phyloP scores from a whole-genome alignment of 2,797 vertebrate genomes.

The Sciaenops ocellatus region DNA sequence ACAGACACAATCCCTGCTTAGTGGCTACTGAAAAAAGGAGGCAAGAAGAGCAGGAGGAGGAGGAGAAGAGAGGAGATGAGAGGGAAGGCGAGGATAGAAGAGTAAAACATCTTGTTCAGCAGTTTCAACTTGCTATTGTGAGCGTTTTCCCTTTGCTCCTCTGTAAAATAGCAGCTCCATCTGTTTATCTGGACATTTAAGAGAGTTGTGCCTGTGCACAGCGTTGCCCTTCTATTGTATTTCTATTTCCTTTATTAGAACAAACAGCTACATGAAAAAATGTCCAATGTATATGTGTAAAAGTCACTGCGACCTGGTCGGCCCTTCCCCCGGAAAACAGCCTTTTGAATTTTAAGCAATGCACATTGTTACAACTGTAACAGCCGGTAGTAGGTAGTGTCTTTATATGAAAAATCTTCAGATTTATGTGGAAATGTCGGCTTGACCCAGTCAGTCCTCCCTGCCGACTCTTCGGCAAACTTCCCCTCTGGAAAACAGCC shows the following conservation, averaged over 20 bases:
- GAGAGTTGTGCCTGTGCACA: neutral
- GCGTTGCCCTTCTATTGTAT: neutral
- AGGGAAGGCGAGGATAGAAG: conserved; percentile 37
- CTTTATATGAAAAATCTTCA: neutral
- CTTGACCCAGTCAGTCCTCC: too few species aligned
- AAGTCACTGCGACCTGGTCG: too few species aligned
- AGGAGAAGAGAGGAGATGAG: conserved; percentile 45
- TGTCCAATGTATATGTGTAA: too few species aligned
- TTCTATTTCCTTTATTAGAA: too few species aligned
- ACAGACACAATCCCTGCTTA: conserved; percentile 79
- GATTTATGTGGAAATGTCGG: too few species aligned
- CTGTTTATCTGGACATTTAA: conserved; percentile 38
- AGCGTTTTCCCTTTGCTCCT: conserved; percentile 15
- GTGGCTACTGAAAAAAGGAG: conserved; percentile 57
- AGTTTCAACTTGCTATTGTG: conserved; percentile 52
- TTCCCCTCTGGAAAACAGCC: too few species aligned
- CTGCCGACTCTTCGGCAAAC: too few species aligned
- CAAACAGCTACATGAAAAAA: too few species aligned
- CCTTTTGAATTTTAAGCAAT: too few species aligned
- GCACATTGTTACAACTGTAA: too few species aligned
- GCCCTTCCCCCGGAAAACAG: too few species aligned
- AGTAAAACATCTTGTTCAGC: conserved; percentile 74
- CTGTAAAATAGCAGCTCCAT: conserved; percentile 40
- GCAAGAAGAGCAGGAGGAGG: conserved; percentile 31
- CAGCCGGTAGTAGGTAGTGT: too few species aligned